phyloP scores from a whole-genome alignment of 1,140 invertebrate genomes.

The Aphidius gifuensis region DNA sequence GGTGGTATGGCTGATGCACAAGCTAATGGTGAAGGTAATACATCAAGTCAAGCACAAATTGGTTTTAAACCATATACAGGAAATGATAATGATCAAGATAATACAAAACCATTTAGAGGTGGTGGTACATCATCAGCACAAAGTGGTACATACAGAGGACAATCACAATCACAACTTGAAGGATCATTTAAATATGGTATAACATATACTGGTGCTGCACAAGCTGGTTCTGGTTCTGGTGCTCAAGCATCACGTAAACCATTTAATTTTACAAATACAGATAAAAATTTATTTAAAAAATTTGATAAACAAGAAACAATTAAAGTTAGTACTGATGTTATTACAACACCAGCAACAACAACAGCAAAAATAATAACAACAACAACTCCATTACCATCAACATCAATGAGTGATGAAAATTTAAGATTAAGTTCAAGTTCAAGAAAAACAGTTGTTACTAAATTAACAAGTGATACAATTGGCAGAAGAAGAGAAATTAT shows the following conservation, averaged over 20 bases:
- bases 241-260: constrained; percentile 44
- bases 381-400: constrained; percentile 25
- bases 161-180: constrained; percentile 76
- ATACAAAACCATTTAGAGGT: constrained; percentile 62
- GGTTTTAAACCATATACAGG: constrained; percentile 73
- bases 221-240: constrained; percentile 70
- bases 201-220: constrained; percentile 75
- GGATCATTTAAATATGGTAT: constrained; percentile 76
- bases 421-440: constrained; percentile 47
- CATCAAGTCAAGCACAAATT: constrained; percentile 81
- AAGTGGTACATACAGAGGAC: constrained; percentile 68
- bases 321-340: constrained; percentile 50
- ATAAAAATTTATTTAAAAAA: constrained; percentile 40
- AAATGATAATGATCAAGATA: constrained; percentile 51
- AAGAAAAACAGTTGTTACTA: constrained; percentile 30
- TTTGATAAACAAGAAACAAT: constrained; percentile 42
- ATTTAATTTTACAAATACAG: constrained; percentile 43
- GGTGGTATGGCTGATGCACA: constrained; percentile 81
- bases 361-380: constrained; percentile 48
- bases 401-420: constrained; percentile 55
- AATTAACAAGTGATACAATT: constrained; percentile 5
- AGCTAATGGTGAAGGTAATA: constrained; percentile 76
- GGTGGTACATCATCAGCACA: constrained; percentile 75
- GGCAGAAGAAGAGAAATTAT: not conserved
- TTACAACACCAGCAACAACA: constrained; percentile 27